Percentiles rank a stretch among this genome's conserved stretches.
These are phyloP conservation scores for Proterorhinus semilunaris DNA, from an alignment of 2,113 vertebrate species.

Conservation along the genomic window DNA sequence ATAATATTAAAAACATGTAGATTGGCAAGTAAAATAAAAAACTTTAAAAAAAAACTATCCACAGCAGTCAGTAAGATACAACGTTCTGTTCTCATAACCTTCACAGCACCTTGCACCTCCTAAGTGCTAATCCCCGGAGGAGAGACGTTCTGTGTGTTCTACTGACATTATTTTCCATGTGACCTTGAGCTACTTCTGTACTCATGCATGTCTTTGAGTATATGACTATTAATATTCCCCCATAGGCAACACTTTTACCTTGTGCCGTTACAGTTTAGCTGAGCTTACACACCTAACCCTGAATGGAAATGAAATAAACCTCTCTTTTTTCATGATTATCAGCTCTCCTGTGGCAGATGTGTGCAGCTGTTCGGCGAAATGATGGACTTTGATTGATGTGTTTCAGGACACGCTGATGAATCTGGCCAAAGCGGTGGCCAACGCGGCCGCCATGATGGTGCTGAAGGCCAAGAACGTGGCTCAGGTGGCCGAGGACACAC, in stretches of 20 bases:
- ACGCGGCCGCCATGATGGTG: conserved; percentile 96
- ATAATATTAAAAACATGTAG: too few relatives aligned
- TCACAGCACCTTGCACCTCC: conserved; percentile 9
- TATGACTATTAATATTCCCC: conserved; percentile 3
- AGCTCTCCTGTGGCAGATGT: conserved; percentile 15
- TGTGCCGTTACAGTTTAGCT: neutral
- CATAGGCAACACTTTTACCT: conserved; percentile 9
- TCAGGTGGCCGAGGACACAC: conserved; percentile 91
- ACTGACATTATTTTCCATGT: conserved; percentile 6
- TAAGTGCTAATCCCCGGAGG: conserved; percentile 21
- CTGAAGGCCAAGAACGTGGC: conserved; percentile 98
- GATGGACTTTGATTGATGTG: conserved; percentile 59
- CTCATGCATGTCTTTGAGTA: neutral
- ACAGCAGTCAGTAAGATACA: too few relatives aligned
- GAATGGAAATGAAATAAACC: neutral
- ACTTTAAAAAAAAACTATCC: too few relatives aligned
- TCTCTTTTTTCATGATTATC: neutral
- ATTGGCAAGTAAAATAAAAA: too few relatives aligned
- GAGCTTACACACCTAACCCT: neutral
- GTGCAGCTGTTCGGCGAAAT: conserved; percentile 44
- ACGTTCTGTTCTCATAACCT: neutral
- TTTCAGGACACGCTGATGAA: conserved; percentile 95
- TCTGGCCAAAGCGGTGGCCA: conserved; percentile 97
- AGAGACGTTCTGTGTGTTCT: conserved; percentile 9
- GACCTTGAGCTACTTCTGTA: conserved; percentile 13